Conservation (phyloP, 1,140 invertebrate species). For the Papilio xuthus region DNA sequence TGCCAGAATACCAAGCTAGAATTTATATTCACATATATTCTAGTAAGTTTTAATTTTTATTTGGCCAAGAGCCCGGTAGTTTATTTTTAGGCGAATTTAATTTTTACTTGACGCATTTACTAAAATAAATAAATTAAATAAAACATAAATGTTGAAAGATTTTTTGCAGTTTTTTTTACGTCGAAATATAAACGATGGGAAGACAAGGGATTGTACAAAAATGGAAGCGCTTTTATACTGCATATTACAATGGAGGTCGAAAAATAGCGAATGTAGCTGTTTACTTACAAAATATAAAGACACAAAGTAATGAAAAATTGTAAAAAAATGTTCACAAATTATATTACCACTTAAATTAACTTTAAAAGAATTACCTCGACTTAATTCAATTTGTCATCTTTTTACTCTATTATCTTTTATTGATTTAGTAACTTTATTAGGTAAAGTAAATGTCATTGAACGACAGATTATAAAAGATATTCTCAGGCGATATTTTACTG, state of each 20-base stretch:
- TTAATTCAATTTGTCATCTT: slow-evolving; percentile 33
- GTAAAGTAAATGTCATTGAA: neutral
- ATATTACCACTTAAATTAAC: slow-evolving; percentile 17
- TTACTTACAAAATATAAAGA: neutral
- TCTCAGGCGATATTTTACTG: neutral
- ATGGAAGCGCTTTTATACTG: slow-evolving; percentile 1
- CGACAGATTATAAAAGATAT: neutral
- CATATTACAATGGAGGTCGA: slow-evolving; percentile 13
- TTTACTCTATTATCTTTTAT: slow-evolving; percentile 29
- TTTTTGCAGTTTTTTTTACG: neutral
- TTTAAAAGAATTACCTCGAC: neutral
- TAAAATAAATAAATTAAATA: too few species aligned
- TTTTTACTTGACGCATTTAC: neutral
- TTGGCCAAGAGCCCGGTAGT: slow-evolving; percentile 13
- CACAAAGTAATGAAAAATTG: neutral
- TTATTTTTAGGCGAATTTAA: neutral
- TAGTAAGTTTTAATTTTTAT: slow-evolving; percentile 3
- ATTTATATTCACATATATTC: neutral
- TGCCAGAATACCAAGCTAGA: neutral
- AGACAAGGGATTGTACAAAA: neutral
- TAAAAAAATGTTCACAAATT: neutral
- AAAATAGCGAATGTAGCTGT: neutral
- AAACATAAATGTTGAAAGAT: neutral
- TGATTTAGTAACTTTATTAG: slow-evolving; percentile 1
- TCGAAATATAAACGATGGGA: neutral